Conservation (phyloP, 2,113 vertebrate species). For the Amphilophus citrinellus region DNA sequence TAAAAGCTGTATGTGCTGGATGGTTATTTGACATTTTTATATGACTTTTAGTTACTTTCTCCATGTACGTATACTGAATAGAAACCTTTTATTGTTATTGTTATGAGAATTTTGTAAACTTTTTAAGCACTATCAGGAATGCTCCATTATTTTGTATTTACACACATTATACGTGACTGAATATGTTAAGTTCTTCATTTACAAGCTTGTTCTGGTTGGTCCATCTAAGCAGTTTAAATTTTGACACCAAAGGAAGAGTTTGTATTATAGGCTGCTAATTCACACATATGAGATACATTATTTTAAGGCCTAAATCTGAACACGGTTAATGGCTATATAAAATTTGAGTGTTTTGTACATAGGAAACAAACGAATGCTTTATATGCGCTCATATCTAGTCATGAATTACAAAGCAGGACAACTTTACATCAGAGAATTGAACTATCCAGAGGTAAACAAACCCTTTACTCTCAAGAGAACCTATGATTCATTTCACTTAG, state of each 20-base stretch:
- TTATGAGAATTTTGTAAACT: not conserved
- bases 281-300: not conserved
- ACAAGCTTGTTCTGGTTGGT: not conserved
- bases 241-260: slow-evolving; percentile 25
- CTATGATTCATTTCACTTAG: not conserved
- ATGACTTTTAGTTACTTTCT: not conserved
- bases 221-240: not conserved
- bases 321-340: not conserved
- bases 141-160: slow-evolving; percentile 13
- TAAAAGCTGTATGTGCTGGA: not conserved
- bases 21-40: not conserved
- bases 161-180: not conserved
- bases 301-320: slow-evolving; percentile 7
- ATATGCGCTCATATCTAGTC: not conserved
- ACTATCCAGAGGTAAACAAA: not conserved
- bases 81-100: not conserved
- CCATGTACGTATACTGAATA: not conserved
- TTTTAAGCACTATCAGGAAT: not conserved
- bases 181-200: not conserved
- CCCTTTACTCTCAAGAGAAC: not conserved
- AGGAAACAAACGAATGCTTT: not conserved
- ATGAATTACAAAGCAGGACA: slow-evolving; percentile 13
- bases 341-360: slow-evolving; percentile 14
- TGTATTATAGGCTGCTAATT: slow-evolving; percentile 22
- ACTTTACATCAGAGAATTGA: not conserved